phyloP scores from a whole-genome alignment of 1,140 invertebrate genomes.

The Proales similis region DNA sequence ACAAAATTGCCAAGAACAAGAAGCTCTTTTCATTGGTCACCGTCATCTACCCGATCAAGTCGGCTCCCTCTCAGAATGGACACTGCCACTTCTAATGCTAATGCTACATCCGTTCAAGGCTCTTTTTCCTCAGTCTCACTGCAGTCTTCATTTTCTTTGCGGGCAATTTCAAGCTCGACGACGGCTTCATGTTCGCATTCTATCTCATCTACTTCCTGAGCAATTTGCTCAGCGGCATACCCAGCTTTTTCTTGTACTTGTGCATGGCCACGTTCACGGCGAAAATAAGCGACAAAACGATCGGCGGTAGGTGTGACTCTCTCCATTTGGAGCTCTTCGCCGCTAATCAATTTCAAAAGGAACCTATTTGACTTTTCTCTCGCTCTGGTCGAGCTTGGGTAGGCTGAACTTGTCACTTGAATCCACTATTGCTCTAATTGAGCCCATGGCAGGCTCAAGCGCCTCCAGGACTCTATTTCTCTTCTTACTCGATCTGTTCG shows the following conservation, averaged over 20 bases:
- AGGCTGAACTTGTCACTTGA: too few species aligned
- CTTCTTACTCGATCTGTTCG: constrained; percentile 9
- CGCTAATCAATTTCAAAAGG: not conserved
- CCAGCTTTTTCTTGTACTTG: constrained; percentile 7
- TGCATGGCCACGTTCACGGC: constrained; percentile 5
- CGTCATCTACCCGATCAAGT: too few species aligned
- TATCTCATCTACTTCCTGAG: constrained; percentile 4
- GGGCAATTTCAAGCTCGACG: not conserved
- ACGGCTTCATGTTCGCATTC: not conserved
- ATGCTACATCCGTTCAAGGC: too few species aligned
- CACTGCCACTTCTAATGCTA: too few species aligned
- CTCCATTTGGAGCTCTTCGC: not conserved
- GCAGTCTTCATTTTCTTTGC: not conserved
- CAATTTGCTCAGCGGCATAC: constrained; percentile 1
- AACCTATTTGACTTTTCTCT: constrained; percentile 34
- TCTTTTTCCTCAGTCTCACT: not conserved
- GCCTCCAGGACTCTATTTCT: constrained; percentile 7
- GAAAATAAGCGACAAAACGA: constrained; percentile 6
- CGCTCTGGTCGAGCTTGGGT: constrained; percentile 22
- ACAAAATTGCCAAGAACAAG: too few species aligned
- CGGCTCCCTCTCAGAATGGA: too few species aligned
- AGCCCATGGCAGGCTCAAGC: too few species aligned
- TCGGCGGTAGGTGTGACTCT: not conserved
- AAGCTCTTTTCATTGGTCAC: too few species aligned
- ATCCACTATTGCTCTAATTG: too few species aligned